Base-by-base conservation (phyloP, 1,140 invertebrate genomes). In the Leguminivora glycinivorella region DNA sequence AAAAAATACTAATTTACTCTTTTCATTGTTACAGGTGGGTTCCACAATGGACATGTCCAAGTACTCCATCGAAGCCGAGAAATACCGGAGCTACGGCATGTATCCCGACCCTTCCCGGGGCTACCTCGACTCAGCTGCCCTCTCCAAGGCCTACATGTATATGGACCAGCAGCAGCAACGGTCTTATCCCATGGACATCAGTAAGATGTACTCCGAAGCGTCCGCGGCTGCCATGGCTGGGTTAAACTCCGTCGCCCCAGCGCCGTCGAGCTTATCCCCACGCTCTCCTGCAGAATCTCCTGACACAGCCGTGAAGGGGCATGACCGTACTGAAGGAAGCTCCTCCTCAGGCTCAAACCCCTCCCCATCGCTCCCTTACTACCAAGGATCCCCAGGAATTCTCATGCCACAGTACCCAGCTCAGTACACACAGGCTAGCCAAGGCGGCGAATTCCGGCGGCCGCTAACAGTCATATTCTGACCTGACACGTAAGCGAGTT, bases 391-490 rank as follows among this genome's bases (percentile, higher is more conserved):
- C 0, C 91, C 94, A 19, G 92, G 93, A 38, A 83, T 94, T 29
- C 83, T 95, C 24, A 94, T 95, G 92, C 93, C 93, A 0, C 95
- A 95, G 70, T 95, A 95, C 81, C 84, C 93, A 12, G 93, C 93
- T 9, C 94, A 94, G 78, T 94, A 94, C 81, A 85, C 93, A 0
- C 91, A 92, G 31, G 83, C 80, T 43, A 81, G 87, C 25, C 93
- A 92, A 75, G 83, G 78, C 40, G 86, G 91, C 29, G 96, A 97
- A 80, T 97, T 96, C 87, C 92, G 96, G 69, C 93, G 96, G 81
- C 96, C 96, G 1, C 88, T 97, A 10, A 95, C 96, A 40, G 96
- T 97, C 72, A 96, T 97, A 93, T 97, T 97, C 93, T 97, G 96
- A 97, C 95, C 95, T 93, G 94, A 95, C 79, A 81, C 80, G 29